Percentiles rank a stretch among this genome's conserved stretches.
phyloP scores from a whole-genome alignment of 2,113 vertebrate genomes.

The human (Homo sapiens) region DNA sequence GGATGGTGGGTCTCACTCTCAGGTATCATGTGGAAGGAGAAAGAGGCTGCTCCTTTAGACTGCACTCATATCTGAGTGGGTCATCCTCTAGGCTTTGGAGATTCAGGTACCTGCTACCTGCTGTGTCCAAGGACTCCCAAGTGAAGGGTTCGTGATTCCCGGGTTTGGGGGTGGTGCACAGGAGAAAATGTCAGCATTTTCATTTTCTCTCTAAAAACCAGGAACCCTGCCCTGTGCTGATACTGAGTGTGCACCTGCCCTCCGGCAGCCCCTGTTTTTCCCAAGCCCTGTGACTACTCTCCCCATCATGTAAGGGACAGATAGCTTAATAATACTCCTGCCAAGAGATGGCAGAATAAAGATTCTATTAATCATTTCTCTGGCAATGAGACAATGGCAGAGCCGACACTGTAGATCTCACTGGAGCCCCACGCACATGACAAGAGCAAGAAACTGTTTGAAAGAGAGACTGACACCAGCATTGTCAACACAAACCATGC shows the following conservation, averaged over 20 bases:
- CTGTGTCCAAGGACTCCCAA: neutral
- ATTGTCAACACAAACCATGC: rapidly evolving
- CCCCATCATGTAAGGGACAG: neutral
- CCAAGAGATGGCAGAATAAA: neutral
- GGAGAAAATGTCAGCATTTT: neutral
- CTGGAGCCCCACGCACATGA: neutral
- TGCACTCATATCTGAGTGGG: too few species aligned
- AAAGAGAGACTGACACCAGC: neutral
- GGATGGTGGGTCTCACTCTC: neutral
- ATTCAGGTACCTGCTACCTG: neutral
- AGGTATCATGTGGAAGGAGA: neutral
- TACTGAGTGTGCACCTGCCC: too few species aligned
- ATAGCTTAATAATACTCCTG: neutral
- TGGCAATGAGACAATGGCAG: neutral
- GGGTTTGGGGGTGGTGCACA: rapidly evolving
- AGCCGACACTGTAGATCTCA: neutral
- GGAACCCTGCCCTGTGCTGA: neutral
- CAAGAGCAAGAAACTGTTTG: neutral
- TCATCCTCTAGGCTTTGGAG: neutral
- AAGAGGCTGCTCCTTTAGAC: neutral
- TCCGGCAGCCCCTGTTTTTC: neutral
- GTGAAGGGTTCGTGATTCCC: too few species aligned
- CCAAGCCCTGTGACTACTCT: neutral
- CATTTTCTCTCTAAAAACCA: neutral
- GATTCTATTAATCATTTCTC: neutral